phyloP scores from a whole-genome alignment of 2,113 vertebrate species.

The Phoenicopterus ruber region DNA sequence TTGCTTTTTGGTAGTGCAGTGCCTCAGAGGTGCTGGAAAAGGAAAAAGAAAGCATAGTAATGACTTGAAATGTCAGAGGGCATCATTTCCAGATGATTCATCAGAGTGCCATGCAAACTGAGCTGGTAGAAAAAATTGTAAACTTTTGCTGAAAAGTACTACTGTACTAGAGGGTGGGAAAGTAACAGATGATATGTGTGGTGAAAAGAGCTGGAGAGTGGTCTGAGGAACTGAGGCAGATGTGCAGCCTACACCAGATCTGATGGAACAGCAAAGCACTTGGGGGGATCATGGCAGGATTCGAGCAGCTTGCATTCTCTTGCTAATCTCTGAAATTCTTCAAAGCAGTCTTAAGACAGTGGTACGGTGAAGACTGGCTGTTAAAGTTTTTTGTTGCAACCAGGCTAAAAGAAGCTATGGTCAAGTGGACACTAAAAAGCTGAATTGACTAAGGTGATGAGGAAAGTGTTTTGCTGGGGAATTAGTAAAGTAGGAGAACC shows the following conservation, averaged over 20 bases:
- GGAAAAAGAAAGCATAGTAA: background rate
- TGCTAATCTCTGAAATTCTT: background rate
- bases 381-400: background rate
- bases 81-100: background rate
- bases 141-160: background rate
- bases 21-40: background rate
- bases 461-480: background rate
- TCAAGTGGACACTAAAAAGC: background rate
- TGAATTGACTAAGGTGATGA: background rate
- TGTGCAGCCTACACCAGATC: background rate
- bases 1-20: background rate
- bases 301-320: background rate
- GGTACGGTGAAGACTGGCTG: no score
- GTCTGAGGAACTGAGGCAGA: background rate
- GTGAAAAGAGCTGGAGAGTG: background rate
- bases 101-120: background rate
- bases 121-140: background rate
- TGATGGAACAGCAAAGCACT: background rate
- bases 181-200: no score
- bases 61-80: no score
- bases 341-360: background rate
- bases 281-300: background rate
- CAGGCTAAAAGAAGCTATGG: background rate
- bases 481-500: background rate
- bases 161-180: background rate